Evolutionary conservation across 2,888 invertebrate species (phyloP).

Genomic region (Tiliacea citrago): DNA sequence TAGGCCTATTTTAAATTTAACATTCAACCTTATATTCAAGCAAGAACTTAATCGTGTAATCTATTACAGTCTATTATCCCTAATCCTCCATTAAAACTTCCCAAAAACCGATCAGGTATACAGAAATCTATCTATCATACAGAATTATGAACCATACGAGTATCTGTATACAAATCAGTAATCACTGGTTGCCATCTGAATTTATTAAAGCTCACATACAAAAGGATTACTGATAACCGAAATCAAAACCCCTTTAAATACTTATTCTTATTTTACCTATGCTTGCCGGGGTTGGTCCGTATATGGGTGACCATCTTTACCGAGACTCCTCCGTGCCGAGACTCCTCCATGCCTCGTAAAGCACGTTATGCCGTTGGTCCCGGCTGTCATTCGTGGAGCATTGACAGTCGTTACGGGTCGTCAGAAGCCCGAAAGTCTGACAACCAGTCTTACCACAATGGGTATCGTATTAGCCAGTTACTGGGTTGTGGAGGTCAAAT

Average conservation of each 20-base stretch:
- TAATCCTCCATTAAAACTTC: neutral
- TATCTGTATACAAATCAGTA: slow-evolving; percentile 5
- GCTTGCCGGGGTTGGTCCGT: too few relatives aligned
- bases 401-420: too few relatives aligned
- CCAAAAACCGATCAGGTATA: neutral
- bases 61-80: neutral
- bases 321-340: too few relatives aligned
- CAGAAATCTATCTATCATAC: slow-evolving; percentile 6
- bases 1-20: neutral
- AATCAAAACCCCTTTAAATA: neutral
- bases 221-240: slow-evolving; percentile 9
- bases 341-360: too few relatives aligned
- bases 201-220: slow-evolving; percentile 1
- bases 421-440: too few relatives aligned
- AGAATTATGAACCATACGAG: neutral
- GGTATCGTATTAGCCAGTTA: too few relatives aligned
- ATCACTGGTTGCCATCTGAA: slow-evolving; percentile 1
- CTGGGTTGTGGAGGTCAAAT: too few relatives aligned
- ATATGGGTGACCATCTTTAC: too few relatives aligned
- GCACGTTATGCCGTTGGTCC: too few relatives aligned
- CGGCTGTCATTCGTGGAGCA: too few relatives aligned
- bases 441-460: too few relatives aligned
- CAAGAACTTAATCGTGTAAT: neutral
- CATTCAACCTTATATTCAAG: neutral
- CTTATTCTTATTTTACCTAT: too few relatives aligned